Conservation (phyloP, 2,797 vertebrate species). For the Adrianichthys oophorus region DNA sequence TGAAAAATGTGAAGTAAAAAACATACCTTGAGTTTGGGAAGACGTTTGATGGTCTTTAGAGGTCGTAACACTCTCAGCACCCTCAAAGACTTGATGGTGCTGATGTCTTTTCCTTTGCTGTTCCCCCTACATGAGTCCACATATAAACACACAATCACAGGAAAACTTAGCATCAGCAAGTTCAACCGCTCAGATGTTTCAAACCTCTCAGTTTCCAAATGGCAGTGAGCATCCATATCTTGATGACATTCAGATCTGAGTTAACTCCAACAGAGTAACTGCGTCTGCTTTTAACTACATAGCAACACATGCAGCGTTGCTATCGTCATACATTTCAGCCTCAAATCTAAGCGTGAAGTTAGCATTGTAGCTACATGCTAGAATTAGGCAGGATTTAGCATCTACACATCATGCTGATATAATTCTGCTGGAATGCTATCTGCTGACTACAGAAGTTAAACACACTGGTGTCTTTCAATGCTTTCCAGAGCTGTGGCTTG, state of each 20-base stretch:
- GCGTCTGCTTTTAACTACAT: constrained; percentile 63
- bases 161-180: constrained; percentile 31
- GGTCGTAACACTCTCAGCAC: constrained; percentile 94
- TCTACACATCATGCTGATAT: constrained; percentile 66
- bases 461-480: constrained; percentile 65
- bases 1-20: not conserved
- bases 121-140: constrained; percentile 79
- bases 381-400: constrained; percentile 44
- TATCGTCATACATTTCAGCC: constrained; percentile 47
- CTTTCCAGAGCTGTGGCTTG: constrained; percentile 54
- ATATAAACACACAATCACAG: constrained; percentile 9
- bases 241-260: constrained; percentile 57
- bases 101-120: constrained; percentile 94
- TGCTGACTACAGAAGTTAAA: constrained; percentile 18
- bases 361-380: constrained; percentile 69
- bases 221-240: constrained; percentile 62
- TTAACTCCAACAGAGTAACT: constrained; percentile 77
- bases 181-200: constrained; percentile 8
- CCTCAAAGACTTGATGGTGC: constrained; percentile 95
- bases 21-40: constrained; percentile 93
- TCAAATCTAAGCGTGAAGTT: constrained; percentile 46
- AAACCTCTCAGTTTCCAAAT: constrained; percentile 46
- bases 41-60: constrained; percentile 94
- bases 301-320: constrained; percentile 76
- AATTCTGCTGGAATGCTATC: constrained; percentile 52